phyloP scores from a whole-genome alignment of 2,888 invertebrate genomes.

The Stomorhina lunata region DNA sequence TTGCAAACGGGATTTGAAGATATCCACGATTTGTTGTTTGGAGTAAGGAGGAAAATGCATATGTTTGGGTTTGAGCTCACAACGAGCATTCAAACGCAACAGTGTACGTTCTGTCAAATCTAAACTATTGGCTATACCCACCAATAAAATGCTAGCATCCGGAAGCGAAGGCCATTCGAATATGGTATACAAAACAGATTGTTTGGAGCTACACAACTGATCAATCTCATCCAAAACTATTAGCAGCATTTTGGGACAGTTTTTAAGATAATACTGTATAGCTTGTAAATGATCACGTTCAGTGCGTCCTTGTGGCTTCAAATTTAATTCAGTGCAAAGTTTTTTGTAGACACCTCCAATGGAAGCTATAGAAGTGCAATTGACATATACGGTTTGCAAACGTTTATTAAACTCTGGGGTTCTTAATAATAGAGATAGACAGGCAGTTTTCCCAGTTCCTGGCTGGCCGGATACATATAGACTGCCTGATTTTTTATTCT shows the following conservation, averaged over 20 bases:
- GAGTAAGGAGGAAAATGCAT: constrained; percentile 96
- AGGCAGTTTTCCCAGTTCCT: constrained; percentile 97
- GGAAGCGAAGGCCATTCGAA: constrained; percentile 94
- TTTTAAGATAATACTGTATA: constrained; percentile 86
- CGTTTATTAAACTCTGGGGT: constrained; percentile 81
- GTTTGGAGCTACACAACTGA: constrained; percentile 89
- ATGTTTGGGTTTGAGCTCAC: constrained; percentile 86
- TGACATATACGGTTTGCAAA: constrained; percentile 84
- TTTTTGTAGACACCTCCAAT: constrained; percentile 89
- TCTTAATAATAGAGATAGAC: constrained; percentile 87
- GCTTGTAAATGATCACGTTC: constrained; percentile 85
- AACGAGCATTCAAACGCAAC: constrained; percentile 90
- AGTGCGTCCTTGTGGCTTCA: constrained; percentile 82
- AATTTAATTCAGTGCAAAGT: constrained; percentile 86
- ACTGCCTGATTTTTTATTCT: constrained; percentile 86
- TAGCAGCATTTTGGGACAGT: constrained; percentile 85
- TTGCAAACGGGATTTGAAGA: constrained; percentile 89
- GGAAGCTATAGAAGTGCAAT: constrained; percentile 94
- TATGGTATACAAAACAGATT: constrained; percentile 93
- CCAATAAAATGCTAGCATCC: constrained; percentile 86
- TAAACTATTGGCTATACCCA: constrained; percentile 97
- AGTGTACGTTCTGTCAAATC: constrained; percentile 95
- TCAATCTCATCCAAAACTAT: constrained; percentile 97
- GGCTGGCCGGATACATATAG: constrained; percentile 98
- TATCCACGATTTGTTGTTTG: constrained; percentile 92